Evolutionary conservation across 1,140 invertebrate genomes (phyloP).

Genomic region (Drosophila rhopaloa): DNA sequence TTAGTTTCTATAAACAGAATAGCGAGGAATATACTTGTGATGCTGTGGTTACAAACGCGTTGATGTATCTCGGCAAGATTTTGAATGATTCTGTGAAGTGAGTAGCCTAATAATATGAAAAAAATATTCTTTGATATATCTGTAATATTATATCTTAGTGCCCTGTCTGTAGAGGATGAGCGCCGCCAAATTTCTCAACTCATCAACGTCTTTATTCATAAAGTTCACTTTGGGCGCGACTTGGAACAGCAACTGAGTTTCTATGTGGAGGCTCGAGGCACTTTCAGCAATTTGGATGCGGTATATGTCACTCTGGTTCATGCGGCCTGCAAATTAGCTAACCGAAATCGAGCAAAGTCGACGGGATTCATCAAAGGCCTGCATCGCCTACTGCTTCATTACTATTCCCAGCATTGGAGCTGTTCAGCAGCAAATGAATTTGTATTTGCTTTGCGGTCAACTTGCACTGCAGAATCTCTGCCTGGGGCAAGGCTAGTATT

Average conservation of each 20-base stretch:
- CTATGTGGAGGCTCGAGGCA: conserved; percentile 95
- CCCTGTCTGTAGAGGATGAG: conserved; percentile 97
- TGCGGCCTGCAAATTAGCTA: conserved; percentile 91
- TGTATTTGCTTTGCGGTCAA: conserved; percentile 95
- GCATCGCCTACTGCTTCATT: conserved; percentile 97
- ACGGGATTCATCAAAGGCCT: conserved; percentile 94
- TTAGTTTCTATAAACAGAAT: conserved; percentile 87
- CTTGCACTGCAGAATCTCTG: conserved; percentile 96
- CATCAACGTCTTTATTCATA: conserved; percentile 92
- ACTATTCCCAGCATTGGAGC: conserved; percentile 96
- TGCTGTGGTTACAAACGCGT: conserved; percentile 93
- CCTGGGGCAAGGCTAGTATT: conserved; percentile 88
- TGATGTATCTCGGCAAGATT: conserved; percentile 94
- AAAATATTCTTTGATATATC: neutral
- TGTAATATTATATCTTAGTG: conserved; percentile 85
- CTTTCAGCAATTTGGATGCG: conserved; percentile 95
- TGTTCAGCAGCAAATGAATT: conserved; percentile 90
- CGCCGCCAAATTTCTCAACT: conserved; percentile 93
- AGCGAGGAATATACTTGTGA: conserved; percentile 89
- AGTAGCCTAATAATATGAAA: conserved; percentile 58
- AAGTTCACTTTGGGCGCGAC: conserved; percentile 93
- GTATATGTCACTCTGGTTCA: conserved; percentile 94
- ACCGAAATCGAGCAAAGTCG: conserved; percentile 88
- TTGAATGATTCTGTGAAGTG: conserved; percentile 97
- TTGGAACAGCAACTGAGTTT: conserved; percentile 96